Conservation (phyloP, 2,888 invertebrate species). For the Scaptomyza flava region DNA sequence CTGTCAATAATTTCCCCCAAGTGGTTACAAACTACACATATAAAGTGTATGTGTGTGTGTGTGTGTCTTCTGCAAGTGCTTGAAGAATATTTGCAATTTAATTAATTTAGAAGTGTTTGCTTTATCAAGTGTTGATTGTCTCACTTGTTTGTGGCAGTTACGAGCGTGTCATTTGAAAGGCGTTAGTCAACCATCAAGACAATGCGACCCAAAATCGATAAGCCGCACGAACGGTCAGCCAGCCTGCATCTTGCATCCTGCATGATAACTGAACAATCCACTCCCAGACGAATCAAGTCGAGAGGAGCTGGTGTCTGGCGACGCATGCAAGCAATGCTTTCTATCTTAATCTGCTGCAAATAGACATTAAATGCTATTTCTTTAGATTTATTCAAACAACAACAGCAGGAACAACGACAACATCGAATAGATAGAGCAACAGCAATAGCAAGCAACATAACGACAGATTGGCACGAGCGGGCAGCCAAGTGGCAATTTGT, state of each 20-base stretch:
- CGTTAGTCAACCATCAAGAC: conserved; percentile 48
- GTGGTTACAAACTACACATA: too few species aligned
- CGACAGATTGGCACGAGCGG: conserved; percentile 77
- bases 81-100: conserved; percentile 79
- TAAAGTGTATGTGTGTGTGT: conserved; percentile 15
- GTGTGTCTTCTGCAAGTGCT: conserved; percentile 56
- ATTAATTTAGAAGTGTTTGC: conserved; percentile 81
- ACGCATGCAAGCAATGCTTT: conserved; percentile 62
- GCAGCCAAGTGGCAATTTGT: conserved; percentile 78
- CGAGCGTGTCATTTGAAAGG: conserved; percentile 64
- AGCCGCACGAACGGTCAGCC: conserved; percentile 66
- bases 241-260: conserved; percentile 14
- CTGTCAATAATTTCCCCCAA: too few species aligned
- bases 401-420: conserved; percentile 36
- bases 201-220: conserved; percentile 69
- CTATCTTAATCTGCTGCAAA: conserved; percentile 80
- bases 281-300: conserved; percentile 23
- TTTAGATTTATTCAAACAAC: conserved; percentile 77
- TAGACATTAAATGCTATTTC: conserved; percentile 81
- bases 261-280: neutral
- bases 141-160: conserved; percentile 77
- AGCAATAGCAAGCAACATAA: conserved; percentile 52
- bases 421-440: conserved; percentile 25
- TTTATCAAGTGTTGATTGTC: conserved; percentile 80
- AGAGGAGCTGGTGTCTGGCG: conserved; percentile 24